Conservation (phyloP, 2,113 vertebrate species). For the Plectropomus leopardus region DNA sequence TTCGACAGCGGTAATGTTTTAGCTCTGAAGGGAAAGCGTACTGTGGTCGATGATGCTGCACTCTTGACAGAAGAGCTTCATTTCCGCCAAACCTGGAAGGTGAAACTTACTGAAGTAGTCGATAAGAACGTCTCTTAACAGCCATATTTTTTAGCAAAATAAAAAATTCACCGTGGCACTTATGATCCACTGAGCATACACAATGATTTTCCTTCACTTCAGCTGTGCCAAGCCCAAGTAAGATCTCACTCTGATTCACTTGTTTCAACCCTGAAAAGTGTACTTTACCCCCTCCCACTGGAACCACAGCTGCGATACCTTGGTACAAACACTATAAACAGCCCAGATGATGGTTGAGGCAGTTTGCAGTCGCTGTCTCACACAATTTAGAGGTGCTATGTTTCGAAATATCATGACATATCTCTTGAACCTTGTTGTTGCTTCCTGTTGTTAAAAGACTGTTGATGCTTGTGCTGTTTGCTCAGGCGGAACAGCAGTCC, state of each 20-base stretch:
- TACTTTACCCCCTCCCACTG: conserved; percentile 18
- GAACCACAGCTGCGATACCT: conserved; percentile 30
- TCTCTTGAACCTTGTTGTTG: conserved; percentile 10
- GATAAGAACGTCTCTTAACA: conserved; percentile 5
- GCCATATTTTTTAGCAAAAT: neutral
- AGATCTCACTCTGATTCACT: conserved; percentile 30
- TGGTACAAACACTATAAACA: conserved; percentile 34
- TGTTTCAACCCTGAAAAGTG: conserved; percentile 25
- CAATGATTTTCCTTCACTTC: conserved; percentile 17
- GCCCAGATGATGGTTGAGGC: conserved; percentile 32
- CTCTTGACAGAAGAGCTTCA: neutral
- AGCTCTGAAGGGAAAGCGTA: neutral
- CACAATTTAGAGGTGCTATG: conserved; percentile 42
- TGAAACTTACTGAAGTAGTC: conserved; percentile 14
- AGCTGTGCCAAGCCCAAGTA: conserved; percentile 25
- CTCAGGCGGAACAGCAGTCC: neutral
- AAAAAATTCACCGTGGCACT: neutral
- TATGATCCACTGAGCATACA: conserved; percentile 19
- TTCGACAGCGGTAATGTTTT: conserved; percentile 7
- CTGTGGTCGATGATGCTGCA: neutral
- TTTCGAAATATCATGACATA: conserved; percentile 15
- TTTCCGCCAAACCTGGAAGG: conserved; percentile 9
- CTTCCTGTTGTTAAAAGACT: neutral
- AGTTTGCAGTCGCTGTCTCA: conserved; percentile 23
- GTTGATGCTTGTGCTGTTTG: neutral